phyloP scores from a whole-genome alignment of 2,797 vertebrate species.

The Pipistrellus pygmaeus region DNA sequence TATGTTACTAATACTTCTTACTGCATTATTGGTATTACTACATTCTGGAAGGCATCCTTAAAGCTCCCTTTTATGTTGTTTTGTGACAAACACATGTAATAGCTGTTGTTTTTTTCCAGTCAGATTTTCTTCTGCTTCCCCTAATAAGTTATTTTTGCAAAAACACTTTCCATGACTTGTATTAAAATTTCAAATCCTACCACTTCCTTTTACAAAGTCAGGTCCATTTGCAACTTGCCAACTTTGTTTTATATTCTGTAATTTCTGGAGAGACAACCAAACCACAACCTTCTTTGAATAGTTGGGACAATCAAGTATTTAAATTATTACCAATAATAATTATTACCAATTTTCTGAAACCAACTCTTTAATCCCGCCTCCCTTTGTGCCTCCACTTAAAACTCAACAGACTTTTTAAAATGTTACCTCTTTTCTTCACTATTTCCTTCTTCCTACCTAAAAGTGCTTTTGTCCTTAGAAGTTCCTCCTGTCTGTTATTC shows the following conservation, averaged over 20 bases:
- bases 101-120: not conserved
- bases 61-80: slow-evolving; percentile 23
- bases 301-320: slow-evolving; percentile 28
- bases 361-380: slow-evolving; percentile 28
- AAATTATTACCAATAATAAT: slow-evolving; percentile 47
- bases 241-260: slow-evolving; percentile 5
- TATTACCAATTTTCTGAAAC: slow-evolving; percentile 33
- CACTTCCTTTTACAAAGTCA: slow-evolving; percentile 48
- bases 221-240: slow-evolving; percentile 42
- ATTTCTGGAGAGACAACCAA: slow-evolving; percentile 58
- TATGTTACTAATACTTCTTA: slow-evolving; percentile 8
- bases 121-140: slow-evolving; percentile 58
- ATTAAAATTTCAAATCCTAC: slow-evolving; percentile 62
- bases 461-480: slow-evolving; percentile 37
- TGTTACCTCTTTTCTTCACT: not conserved
- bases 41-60: slow-evolving; percentile 24
- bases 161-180: slow-evolving; percentile 59
- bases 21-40: no score
- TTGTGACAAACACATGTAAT: slow-evolving; percentile 40
- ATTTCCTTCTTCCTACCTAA: not conserved
- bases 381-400: not conserved
- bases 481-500: not conserved
- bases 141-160: slow-evolving; percentile 65
- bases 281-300: slow-evolving; percentile 1
- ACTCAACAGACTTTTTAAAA: slow-evolving; percentile 1